Percentiles rank a stretch among this genome's conserved stretches.
These are phyloP conservation scores for Apotomis capreana DNA, from an alignment of 2,888 invertebrate species.

Conservation along the genomic window DNA sequence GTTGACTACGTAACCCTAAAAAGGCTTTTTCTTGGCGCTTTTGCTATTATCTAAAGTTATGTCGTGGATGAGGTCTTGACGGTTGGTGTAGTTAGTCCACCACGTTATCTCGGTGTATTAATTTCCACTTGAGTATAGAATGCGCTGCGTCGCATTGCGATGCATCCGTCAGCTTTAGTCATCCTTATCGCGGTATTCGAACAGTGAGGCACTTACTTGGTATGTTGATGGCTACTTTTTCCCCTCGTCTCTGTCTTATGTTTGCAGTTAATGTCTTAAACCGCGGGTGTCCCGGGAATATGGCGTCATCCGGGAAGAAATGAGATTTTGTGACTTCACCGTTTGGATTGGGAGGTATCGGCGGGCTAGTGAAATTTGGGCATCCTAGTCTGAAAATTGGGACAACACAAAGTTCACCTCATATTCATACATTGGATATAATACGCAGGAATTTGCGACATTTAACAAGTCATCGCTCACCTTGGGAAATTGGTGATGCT, in stretches of 20 bases:
- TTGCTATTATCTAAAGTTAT: too few relatives aligned
- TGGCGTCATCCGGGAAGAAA: slow-evolving; percentile 97
- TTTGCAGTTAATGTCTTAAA: slow-evolving; percentile 97
- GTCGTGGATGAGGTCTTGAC: too few relatives aligned
- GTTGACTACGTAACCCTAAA: too few relatives aligned
- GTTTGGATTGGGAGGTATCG: slow-evolving; percentile 85
- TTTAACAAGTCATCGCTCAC: slow-evolving; percentile 67
- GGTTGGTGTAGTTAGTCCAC: background rate
- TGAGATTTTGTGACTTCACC: slow-evolving; percentile 89
- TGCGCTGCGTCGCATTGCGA: background rate
- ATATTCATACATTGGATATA: background rate
- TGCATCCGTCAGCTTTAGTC: slow-evolving; percentile 2
- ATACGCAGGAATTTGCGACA: background rate
- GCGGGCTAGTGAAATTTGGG: slow-evolving; percentile 93
- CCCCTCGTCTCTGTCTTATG: slow-evolving; percentile 94
- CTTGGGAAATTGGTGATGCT: slow-evolving; percentile 97
- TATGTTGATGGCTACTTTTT: slow-evolving; percentile 98
- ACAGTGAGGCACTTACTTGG: slow-evolving; percentile 86
- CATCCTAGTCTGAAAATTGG: slow-evolving; percentile 89
- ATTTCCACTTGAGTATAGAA: background rate
- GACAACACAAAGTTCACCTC: slow-evolving; percentile 19
- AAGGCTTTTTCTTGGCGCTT: too few relatives aligned
- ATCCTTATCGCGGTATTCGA: slow-evolving; percentile 6
- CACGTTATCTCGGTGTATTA: slow-evolving; percentile 10
- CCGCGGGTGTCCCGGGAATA: slow-evolving; percentile 97